Evolutionary conservation across 2,113 vertebrate genomes (phyloP).

Genomic region (Acrocephalus kingi): DNA sequence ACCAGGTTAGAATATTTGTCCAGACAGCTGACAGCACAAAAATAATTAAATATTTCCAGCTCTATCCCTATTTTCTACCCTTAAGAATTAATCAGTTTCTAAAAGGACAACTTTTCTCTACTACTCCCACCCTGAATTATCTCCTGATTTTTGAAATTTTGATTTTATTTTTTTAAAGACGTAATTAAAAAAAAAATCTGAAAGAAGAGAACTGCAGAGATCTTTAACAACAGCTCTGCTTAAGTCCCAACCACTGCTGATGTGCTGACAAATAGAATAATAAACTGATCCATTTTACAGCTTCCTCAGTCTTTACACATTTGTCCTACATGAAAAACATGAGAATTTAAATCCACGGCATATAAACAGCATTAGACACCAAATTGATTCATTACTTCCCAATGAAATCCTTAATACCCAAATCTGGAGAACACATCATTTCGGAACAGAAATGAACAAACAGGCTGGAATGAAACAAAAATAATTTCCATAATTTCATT

Average conservation of each 20-base stretch:
- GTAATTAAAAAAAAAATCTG: not conserved
- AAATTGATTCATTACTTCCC: slow-evolving; percentile 1
- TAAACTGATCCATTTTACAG: not conserved
- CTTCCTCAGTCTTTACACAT: not conserved
- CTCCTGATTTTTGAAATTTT: not conserved
- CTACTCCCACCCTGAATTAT: not conserved
- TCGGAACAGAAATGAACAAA: not conserved
- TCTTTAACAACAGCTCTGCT: not conserved
- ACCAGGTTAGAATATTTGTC: not conserved
- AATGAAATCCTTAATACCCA: not conserved
- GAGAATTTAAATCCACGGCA: not conserved
- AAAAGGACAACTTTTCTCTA: not conserved
- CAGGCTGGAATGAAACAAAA: not conserved
- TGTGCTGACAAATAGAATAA: not conserved
- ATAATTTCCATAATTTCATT: not conserved
- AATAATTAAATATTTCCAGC: not conserved
- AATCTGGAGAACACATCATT: not conserved
- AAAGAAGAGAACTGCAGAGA: not conserved
- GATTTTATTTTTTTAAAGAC: not conserved
- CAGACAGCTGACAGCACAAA: not conserved
- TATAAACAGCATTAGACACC: not conserved
- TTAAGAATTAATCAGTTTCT: not conserved
- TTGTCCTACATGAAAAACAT: not conserved
- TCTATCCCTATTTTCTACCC: not conserved
- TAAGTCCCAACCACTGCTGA: not conserved